These are phyloP conservation scores for Cathartes aura DNA, from an alignment of 2,113 vertebrate species.

Conservation along the genomic window DNA sequence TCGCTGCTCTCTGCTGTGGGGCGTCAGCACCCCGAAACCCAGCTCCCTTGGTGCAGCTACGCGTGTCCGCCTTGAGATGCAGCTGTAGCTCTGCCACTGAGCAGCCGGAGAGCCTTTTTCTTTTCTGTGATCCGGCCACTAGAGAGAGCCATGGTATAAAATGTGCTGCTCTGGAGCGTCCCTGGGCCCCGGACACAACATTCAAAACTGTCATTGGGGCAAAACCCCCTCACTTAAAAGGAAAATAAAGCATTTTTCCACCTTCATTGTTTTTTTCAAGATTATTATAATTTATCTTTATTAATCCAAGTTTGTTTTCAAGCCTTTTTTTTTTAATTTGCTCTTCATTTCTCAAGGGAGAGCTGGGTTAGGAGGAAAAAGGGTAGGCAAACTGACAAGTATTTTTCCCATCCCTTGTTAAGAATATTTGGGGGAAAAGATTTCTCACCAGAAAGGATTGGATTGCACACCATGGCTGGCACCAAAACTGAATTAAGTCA, in stretches of 20 bases:
- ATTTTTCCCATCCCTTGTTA: background rate
- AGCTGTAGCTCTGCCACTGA: background rate
- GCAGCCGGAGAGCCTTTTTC: accelerated
- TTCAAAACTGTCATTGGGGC: accelerated
- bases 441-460: background rate
- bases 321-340: background rate
- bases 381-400: background rate
- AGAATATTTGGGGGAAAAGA: background rate
- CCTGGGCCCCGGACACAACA: too few relatives aligned
- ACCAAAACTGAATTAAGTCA: background rate
- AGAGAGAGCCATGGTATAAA: conserved; percentile 37
- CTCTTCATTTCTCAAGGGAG: background rate
- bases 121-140: background rate
- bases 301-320: background rate
- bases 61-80: accelerated
- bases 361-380: background rate
- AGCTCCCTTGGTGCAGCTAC: background rate
- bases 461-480: background rate
- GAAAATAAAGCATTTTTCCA: background rate
- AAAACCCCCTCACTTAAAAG: background rate
- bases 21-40: background rate
- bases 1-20: background rate
- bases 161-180: background rate
- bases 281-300: background rate
- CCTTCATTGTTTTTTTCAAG: background rate